Conservation (phyloP, 2,888 invertebrate species). For the Tinea trinotella region DNA sequence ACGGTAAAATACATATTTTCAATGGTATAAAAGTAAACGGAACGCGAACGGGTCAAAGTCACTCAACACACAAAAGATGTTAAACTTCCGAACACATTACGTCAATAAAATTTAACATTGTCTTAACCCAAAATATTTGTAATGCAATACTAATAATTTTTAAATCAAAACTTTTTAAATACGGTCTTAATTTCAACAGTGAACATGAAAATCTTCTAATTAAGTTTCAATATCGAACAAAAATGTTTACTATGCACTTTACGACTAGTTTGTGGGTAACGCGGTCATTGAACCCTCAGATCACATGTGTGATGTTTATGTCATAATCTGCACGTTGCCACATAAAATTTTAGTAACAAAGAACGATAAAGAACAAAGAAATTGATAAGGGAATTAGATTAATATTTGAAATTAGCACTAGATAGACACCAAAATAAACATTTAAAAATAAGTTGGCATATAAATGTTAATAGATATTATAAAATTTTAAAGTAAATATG, state of each 20-base stretch:
- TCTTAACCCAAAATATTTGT: too few relatives aligned
- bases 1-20: conserved; percentile 53
- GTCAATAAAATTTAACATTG: too few relatives aligned
- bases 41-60: conserved; percentile 58
- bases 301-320: conserved; percentile 7
- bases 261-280: conserved; percentile 6
- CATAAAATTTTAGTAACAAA: conserved; percentile 1
- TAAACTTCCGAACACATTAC: not conserved
- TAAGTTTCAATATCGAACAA: not conserved
- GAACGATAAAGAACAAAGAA: conserved; percentile 11
- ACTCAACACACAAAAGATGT: conserved; percentile 29
- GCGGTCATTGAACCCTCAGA: conserved; percentile 15
- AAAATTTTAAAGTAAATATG: too few relatives aligned
- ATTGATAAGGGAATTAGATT: not conserved
- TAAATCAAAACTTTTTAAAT: too few relatives aligned
- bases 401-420: not conserved
- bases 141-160: too few relatives aligned
- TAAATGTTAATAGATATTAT: too few relatives aligned
- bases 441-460: too few relatives aligned
- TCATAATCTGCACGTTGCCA: conserved; percentile 6
- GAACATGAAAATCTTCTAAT: too few relatives aligned
- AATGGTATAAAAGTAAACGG: conserved; percentile 47
- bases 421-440: too few relatives aligned
- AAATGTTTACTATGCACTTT: not conserved
- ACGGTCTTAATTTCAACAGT: too few relatives aligned